Conservation (phyloP, 2,113 vertebrate species). For the Hyperopisus bebe region DNA sequence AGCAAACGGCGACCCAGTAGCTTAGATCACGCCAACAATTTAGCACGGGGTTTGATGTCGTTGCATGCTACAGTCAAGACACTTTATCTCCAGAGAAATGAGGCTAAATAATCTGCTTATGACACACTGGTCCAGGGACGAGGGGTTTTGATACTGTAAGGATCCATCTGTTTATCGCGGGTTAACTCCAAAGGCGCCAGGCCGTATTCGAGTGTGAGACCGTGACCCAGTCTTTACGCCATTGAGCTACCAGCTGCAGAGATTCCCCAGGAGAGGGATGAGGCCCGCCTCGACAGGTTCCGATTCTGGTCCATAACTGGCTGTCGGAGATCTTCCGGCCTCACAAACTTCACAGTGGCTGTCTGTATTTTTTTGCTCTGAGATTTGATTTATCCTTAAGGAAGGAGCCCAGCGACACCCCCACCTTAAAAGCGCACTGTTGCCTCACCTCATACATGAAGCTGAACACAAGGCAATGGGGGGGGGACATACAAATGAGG, state of each 20-base stretch:
- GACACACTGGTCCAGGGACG: slow-evolving; percentile 41
- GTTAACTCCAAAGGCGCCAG: slow-evolving; percentile 50
- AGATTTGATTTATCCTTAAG: neutral
- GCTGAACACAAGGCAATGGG: neutral
- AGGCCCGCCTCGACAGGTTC: neutral
- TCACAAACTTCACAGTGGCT: neutral
- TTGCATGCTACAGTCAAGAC: slow-evolving; percentile 36
- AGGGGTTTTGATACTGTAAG: slow-evolving; percentile 52
- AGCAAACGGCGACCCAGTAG: slow-evolving; percentile 15
- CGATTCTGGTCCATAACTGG: neutral
- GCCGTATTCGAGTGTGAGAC: slow-evolving; percentile 37
- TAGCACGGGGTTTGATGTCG: slow-evolving; percentile 40
- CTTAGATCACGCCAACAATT: slow-evolving; percentile 36
- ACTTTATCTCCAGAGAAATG: slow-evolving; percentile 45
- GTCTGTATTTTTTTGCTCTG: neutral
- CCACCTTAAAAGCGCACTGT: neutral
- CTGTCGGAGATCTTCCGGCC: neutral
- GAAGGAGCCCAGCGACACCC: neutral
- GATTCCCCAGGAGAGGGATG: neutral
- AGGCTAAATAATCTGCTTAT: slow-evolving; percentile 58
- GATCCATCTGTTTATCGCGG: slow-evolving; percentile 43
- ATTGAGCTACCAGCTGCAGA: slow-evolving; percentile 25
- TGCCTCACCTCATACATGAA: neutral
- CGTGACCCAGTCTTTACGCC: slow-evolving; percentile 2
- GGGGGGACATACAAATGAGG: neutral